Evolutionary conservation across 2,888 invertebrate genomes (phyloP).

Genomic region (Heliconius hortense): DNA sequence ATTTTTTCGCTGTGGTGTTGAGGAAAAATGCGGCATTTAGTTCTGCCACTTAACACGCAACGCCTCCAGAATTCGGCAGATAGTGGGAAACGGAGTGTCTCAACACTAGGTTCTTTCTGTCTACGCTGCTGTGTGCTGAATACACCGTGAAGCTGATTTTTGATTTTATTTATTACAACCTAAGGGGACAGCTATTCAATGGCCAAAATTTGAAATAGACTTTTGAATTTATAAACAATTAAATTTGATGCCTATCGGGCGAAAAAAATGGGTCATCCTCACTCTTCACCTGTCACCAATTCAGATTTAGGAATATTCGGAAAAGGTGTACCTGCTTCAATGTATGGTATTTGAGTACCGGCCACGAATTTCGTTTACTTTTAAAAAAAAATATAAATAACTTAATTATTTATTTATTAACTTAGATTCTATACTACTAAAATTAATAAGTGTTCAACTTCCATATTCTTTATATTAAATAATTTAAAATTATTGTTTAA

Average conservation of each 20-base stretch:
- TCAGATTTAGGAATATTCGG: background rate
- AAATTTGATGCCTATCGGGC: conserved; percentile 56
- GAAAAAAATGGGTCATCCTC: conserved; percentile 56
- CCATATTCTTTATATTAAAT: no score
- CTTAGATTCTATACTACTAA: background rate
- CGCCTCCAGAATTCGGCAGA: no score
- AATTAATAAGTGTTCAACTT: no score
- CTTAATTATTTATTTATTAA: background rate
- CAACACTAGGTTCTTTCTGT: no score
- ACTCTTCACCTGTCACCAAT: conserved; percentile 13
- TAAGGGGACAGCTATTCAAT: conserved; percentile 2
- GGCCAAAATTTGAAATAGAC: conserved; percentile 40
- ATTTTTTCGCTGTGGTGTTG: no score
- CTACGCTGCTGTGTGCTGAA: no score
- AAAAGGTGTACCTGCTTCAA: background rate
- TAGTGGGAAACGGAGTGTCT: no score
- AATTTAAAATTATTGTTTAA: no score
- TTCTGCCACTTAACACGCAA: no score
- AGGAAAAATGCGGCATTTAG: no score
- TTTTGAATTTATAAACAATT: conserved; percentile 52
- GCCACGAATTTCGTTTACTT: background rate
- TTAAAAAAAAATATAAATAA: background rate
- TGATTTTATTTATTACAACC: background rate
- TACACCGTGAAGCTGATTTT: no score
- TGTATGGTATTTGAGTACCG: background rate